These are phyloP conservation scores for Candoia aspera DNA, from an alignment of 2,113 vertebrate species.

Conservation along the genomic window DNA sequence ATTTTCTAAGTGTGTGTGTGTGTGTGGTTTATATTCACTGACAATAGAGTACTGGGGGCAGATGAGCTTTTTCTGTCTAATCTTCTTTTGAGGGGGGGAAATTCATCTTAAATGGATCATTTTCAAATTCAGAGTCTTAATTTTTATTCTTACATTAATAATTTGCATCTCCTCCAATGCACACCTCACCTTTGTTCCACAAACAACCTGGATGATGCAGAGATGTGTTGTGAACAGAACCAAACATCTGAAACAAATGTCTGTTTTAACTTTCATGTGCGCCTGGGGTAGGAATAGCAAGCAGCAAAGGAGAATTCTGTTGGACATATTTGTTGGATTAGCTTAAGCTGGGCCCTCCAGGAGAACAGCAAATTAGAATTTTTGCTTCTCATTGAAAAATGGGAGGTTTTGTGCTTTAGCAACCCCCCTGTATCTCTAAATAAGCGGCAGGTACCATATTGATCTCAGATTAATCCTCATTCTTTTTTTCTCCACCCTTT, in stretches of 20 bases:
- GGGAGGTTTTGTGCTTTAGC: neutral
- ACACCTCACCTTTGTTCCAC: neutral
- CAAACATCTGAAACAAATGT: neutral
- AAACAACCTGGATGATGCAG: neutral
- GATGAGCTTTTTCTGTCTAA: neutral
- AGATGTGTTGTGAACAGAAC: neutral
- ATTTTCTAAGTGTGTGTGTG: neutral
- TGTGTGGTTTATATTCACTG: neutral
- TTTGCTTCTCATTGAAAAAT: neutral
- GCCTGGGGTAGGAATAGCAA: neutral
- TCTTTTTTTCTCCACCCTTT: neutral
- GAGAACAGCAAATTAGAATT: neutral
- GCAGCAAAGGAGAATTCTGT: neutral
- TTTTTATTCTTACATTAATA: neutral
- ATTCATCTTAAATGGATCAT: neutral
- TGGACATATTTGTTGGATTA: neutral
- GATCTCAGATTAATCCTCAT: constrained; percentile 1
- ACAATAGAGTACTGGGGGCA: neutral
- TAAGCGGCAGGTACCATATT: constrained; percentile 21
- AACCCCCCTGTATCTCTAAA: neutral
- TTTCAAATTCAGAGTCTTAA: neutral
- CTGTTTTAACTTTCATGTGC: neutral
- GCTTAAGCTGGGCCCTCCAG: neutral
- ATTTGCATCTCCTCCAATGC: neutral
- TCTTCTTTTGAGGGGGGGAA: neutral